Conservation (phyloP, 2,888 invertebrate species). For the Chrysopilus asiliformis region DNA sequence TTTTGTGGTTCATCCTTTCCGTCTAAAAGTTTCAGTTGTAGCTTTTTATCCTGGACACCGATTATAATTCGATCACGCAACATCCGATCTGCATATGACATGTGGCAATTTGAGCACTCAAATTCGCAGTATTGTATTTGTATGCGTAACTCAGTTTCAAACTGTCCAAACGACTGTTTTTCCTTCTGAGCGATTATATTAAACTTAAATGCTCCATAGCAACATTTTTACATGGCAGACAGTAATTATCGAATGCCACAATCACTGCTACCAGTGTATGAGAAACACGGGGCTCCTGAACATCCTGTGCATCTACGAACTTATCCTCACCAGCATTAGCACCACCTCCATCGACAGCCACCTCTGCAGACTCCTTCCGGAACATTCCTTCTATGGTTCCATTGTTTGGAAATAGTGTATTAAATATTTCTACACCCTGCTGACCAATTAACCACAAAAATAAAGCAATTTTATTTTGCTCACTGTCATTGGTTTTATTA, state of each 20-base stretch:
- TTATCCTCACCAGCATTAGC: no score
- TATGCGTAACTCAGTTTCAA: neutral
- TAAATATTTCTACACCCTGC: slow-evolving; percentile 6
- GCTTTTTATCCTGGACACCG: neutral
- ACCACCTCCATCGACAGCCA: no score
- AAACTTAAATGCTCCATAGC: neutral
- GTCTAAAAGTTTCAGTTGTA: neutral
- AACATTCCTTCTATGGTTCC: slow-evolving; percentile 2
- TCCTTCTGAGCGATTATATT: neutral
- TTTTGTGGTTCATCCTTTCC: no score
- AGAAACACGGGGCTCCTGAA: no score
- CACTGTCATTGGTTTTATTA: neutral
- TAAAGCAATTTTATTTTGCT: slow-evolving; percentile 4
- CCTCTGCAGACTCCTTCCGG: no score
- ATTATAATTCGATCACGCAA: no score
- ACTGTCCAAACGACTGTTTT: neutral
- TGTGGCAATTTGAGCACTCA: neutral
- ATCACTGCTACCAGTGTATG: slow-evolving; percentile 5
- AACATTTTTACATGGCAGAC: neutral
- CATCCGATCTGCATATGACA: neutral
- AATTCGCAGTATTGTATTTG: neutral
- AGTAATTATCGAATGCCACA: neutral
- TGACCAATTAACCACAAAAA: slow-evolving; percentile 8
- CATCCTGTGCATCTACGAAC: no score
- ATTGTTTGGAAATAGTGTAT: slow-evolving; percentile 7